These are phyloP conservation scores for Jacana jacana DNA, from an alignment of 2,113 vertebrate species.

Conservation along the genomic window DNA sequence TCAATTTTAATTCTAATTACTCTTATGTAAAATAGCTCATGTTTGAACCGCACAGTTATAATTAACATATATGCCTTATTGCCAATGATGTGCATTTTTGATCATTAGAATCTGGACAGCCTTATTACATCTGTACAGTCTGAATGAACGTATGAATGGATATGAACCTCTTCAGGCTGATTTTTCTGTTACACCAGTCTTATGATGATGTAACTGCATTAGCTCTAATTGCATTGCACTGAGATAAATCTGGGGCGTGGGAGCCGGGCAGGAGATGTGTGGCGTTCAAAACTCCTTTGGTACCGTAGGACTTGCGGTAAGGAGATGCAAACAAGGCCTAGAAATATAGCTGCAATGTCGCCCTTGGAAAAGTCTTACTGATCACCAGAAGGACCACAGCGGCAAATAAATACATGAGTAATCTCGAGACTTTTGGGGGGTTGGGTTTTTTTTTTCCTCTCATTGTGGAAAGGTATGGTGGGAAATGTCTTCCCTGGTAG, in stretches of 20 bases:
- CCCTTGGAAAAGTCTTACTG: background rate
- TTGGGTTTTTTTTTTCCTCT: background rate
- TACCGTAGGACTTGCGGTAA: accelerated
- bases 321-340: background rate
- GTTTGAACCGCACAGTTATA: conserved; percentile 34
- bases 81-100: background rate
- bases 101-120: background rate
- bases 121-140: conserved; percentile 1
- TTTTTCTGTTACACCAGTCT: background rate
- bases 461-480: background rate
- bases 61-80: conserved; percentile 32
- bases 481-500: background rate
- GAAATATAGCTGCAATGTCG: background rate
- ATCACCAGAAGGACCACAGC: background rate
- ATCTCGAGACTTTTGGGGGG: background rate
- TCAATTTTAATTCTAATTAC: conserved; percentile 67
- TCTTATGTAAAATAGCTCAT: conserved; percentile 52
- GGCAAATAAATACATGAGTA: background rate
- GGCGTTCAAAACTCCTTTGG: background rate
- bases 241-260: background rate
- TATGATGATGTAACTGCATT: background rate
- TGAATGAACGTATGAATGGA: background rate
- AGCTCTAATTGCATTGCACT: background rate
- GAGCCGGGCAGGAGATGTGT: background rate
- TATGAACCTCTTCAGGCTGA: background rate